phyloP scores from a whole-genome alignment of 37 sponge, comb jelly and placozoan species.

The Halichondria panicea region DNA sequence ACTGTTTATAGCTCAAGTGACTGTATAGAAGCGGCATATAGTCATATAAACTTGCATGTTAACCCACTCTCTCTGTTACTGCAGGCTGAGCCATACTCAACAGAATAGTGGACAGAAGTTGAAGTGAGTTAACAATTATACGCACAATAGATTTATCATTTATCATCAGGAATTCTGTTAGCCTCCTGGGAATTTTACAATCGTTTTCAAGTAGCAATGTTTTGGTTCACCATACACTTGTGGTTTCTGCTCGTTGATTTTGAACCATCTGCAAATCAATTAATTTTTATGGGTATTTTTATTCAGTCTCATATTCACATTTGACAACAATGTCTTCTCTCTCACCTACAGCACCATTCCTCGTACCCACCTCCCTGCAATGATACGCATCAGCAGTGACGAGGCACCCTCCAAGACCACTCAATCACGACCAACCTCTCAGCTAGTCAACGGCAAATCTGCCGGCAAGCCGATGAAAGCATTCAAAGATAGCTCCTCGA shows the following conservation, averaged over 20 bases:
- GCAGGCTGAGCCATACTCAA: conserved; percentile 2
- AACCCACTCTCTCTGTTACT: neutral
- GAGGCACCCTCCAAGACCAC: neutral
- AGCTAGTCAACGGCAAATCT: neutral
- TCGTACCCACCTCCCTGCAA: conserved; percentile 7
- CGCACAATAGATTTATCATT: no score
- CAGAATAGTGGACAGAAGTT: no score
- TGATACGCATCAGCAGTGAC: conserved; percentile 9
- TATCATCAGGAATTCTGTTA: no score
- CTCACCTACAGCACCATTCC: conserved; percentile 4
- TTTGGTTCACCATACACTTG: no score
- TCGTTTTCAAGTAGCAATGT: no score
- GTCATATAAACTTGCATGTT: neutral
- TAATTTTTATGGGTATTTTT: no score
- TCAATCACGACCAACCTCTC: neutral
- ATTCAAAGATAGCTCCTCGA: neutral
- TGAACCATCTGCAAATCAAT: no score
- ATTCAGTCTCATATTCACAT: neutral
- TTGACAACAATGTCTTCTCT: neutral
- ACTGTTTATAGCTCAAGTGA: neutral
- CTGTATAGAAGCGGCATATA: neutral
- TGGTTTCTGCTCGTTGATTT: no score
- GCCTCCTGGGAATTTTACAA: no score
- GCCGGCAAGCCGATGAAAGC: neutral
- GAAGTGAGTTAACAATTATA: no score